phyloP scores from a whole-genome alignment of 2,888 invertebrate genomes.

The Orchesellides sinensis region DNA sequence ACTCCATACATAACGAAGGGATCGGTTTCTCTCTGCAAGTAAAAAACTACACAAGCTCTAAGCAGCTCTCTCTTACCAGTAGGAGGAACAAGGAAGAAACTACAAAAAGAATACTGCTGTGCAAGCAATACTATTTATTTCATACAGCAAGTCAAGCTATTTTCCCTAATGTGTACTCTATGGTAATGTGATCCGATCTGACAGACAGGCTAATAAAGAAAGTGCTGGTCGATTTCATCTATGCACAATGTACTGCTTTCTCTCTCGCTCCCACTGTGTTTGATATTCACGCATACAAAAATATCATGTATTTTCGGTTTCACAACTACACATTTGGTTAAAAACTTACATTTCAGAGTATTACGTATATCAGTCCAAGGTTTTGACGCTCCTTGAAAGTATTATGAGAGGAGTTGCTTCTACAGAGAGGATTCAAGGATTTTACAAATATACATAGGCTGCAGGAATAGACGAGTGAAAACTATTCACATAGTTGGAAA shows the following conservation, averaged over 20 bases:
- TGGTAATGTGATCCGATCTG: slow-evolving; percentile 70
- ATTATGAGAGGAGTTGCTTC: background rate
- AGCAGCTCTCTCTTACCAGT: background rate
- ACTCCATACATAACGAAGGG: slow-evolving; percentile 23
- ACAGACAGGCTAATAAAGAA: slow-evolving; percentile 70
- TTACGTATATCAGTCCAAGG: background rate
- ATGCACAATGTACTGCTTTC: slow-evolving; percentile 7
- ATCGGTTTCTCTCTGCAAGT: background rate
- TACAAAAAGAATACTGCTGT: slow-evolving; percentile 57
- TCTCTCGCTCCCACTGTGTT: background rate
- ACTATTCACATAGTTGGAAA: slow-evolving; percentile 21
- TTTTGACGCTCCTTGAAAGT: background rate
- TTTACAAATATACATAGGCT: background rate
- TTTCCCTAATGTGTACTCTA: slow-evolving; percentile 69
- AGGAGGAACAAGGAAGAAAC: slow-evolving; percentile 17
- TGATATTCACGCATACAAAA: slow-evolving; percentile 17
- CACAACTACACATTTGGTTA: background rate
- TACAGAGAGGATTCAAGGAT: background rate
- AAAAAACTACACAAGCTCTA: background rate
- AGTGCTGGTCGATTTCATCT: slow-evolving; percentile 62
- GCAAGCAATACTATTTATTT: slow-evolving; percentile 56
- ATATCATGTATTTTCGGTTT: background rate
- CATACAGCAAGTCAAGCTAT: slow-evolving; percentile 62
- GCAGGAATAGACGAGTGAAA: slow-evolving; percentile 20
- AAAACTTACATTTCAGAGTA: background rate